Percentiles rank a stretch among this genome's conserved stretches.
phyloP scores from a whole-genome alignment of 2,888 invertebrate genomes.

The Plagodis dolabraria region DNA sequence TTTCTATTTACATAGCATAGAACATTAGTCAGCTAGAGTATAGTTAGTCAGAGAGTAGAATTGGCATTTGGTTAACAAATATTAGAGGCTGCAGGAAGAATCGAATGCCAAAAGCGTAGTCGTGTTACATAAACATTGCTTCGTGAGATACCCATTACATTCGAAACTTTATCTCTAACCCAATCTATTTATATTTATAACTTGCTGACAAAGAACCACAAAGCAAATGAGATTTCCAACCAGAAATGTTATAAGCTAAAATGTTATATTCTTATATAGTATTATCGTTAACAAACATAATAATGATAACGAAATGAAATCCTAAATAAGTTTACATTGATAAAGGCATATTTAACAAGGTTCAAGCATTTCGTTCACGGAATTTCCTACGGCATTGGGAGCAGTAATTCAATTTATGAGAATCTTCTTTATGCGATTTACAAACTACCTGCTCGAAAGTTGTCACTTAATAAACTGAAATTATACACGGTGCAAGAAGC shows the following conservation, averaged over 20 bases:
- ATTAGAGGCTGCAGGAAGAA: slow-evolving; percentile 9
- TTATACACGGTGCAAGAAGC: slow-evolving; percentile 27
- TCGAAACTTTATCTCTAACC: slow-evolving; percentile 6
- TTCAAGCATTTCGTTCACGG: slow-evolving; percentile 13
- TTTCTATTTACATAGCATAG: slow-evolving; percentile 3
- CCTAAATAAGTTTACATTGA: slow-evolving; percentile 36
- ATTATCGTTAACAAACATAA: slow-evolving; percentile 28
- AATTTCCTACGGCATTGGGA: slow-evolving; percentile 20
- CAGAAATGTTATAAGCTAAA: no score
- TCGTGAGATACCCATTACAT: slow-evolving; percentile 15
- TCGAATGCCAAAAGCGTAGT: slow-evolving; percentile 13
- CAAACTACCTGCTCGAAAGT: slow-evolving; percentile 13
- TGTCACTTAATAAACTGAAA: slow-evolving; percentile 17
- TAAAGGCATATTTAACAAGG: slow-evolving; percentile 19
- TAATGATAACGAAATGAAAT: slow-evolving; percentile 44
- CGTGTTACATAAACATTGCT: slow-evolving; percentile 19
- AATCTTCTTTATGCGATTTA: slow-evolving; percentile 16
- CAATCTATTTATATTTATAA: no score
- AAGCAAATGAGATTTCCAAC: no score
- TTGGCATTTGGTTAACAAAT: slow-evolving; percentile 7
- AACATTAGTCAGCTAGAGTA: slow-evolving; percentile 6
- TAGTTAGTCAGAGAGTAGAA: slow-evolving; percentile 8
- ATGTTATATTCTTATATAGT: neutral
- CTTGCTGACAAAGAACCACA: no score
- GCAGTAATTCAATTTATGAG: slow-evolving; percentile 6